These are phyloP conservation scores for Nephotettix cincticeps DNA, from an alignment of 1,140 invertebrate species.

Conservation along the genomic window DNA sequence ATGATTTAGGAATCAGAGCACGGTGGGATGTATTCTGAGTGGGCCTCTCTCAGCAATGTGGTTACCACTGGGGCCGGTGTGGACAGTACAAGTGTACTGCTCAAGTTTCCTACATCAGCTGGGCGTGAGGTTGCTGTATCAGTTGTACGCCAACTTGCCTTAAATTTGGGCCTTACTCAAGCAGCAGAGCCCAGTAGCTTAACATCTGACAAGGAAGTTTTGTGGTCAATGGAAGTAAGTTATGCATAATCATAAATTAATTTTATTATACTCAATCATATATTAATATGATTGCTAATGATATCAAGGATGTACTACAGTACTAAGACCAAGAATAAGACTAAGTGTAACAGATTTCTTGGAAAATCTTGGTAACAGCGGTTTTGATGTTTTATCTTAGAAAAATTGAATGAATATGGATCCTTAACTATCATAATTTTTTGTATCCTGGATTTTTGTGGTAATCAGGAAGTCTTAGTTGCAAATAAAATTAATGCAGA, in stretches of 20 bases:
- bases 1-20: conserved; percentile 52
- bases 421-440: too few species aligned
- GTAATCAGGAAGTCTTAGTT: too few species aligned
- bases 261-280: too few species aligned
- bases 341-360: too few species aligned
- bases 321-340: too few species aligned
- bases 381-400: too few species aligned
- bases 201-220: conserved; percentile 77
- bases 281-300: too few species aligned
- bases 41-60: conserved; percentile 72
- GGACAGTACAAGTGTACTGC: conserved; percentile 75
- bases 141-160: conserved; percentile 77
- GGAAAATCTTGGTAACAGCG: too few species aligned
- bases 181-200: conserved; percentile 73
- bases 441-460: too few species aligned
- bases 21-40: conserved; percentile 82
- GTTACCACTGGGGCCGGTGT: conserved; percentile 59
- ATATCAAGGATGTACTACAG: too few species aligned
- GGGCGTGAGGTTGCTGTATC: conserved; percentile 81
- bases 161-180: conserved; percentile 72
- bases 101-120: conserved; percentile 73
- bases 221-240: conserved; percentile 83
- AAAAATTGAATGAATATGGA: too few species aligned
- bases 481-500: neutral
- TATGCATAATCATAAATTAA: too few species aligned